These are phyloP conservation scores for Drosophila sulfurigaster DNA, from an alignment of 1,140 invertebrate species.

Conservation along the genomic window DNA sequence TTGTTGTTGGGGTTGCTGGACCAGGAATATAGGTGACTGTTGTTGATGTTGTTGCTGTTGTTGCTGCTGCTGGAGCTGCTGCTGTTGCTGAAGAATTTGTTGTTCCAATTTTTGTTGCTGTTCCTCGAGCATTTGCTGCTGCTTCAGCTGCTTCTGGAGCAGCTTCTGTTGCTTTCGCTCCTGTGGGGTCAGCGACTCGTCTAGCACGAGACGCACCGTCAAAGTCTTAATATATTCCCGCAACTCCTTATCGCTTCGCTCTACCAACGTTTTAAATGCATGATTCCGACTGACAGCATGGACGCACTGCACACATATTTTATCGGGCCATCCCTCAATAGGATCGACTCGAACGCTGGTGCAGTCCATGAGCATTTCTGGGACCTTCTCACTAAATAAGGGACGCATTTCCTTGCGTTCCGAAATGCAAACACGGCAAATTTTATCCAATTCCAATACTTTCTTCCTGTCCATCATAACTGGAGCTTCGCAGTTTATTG, in stretches of 20 bases:
- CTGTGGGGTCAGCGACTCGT: constrained; percentile 59
- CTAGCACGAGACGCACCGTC: constrained; percentile 62
- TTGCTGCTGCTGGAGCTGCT: constrained; percentile 45
- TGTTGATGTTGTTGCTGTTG: constrained; percentile 47
- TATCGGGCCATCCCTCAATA: constrained; percentile 86
- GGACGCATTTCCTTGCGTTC: constrained; percentile 88
- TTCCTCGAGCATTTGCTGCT: constrained; percentile 65
- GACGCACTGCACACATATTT: constrained; percentile 87
- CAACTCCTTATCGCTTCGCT: constrained; percentile 86
- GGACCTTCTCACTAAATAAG: constrained; percentile 87
- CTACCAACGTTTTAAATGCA: constrained; percentile 87
- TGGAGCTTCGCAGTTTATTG: neutral
- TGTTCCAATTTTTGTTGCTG: constrained; percentile 62
- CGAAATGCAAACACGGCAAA: constrained; percentile 87
- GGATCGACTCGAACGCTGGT: constrained; percentile 86
- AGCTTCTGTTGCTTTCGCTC: constrained; percentile 69
- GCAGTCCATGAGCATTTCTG: constrained; percentile 88
- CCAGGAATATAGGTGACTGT: neutral
- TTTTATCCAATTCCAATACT: constrained; percentile 86
- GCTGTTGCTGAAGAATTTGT: constrained; percentile 54
- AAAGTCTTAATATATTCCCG: constrained; percentile 82
- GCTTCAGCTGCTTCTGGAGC: constrained; percentile 69
- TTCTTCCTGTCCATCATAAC: constrained; percentile 79
- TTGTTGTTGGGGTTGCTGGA: neutral
- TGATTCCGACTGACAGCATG: constrained; percentile 87